phyloP scores from a whole-genome alignment of 2,888 invertebrate species.

The Nymphalis polychloros region DNA sequence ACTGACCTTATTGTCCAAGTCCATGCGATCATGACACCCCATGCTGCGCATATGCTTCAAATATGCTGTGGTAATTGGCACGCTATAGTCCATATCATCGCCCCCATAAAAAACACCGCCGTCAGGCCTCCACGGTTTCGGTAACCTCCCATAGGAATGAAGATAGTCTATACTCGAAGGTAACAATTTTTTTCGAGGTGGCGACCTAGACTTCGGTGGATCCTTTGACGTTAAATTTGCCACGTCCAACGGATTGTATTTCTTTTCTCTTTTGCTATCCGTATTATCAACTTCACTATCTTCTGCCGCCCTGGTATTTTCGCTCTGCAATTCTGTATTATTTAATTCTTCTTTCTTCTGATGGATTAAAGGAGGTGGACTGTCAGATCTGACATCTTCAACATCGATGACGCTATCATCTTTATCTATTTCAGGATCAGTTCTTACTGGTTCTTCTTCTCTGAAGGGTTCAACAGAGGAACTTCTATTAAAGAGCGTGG shows the following conservation, averaged over 20 bases:
- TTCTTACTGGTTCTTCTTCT: conserved; percentile 70
- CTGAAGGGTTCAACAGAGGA: conserved; percentile 64
- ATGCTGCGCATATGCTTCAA: conserved; percentile 91
- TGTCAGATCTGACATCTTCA: conserved; percentile 71
- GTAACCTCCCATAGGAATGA: conserved; percentile 71
- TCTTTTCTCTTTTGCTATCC: conserved; percentile 67
- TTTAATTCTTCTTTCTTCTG: conserved; percentile 47
- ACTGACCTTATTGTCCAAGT: conserved; percentile 70
- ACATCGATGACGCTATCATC: conserved; percentile 77
- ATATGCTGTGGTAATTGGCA: conserved; percentile 95
- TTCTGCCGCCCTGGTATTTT: conserved; percentile 61
- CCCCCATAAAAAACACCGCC: conserved; percentile 62
- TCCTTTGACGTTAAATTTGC: conserved; percentile 84
- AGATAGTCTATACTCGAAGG: conserved; percentile 58
- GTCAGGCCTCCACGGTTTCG: conserved; percentile 84
- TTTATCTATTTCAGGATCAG: conserved; percentile 77
- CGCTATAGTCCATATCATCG: conserved; percentile 88
- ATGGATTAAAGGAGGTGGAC: conserved; percentile 50
- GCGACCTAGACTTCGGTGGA: conserved; percentile 78
- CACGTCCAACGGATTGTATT: conserved; percentile 83
- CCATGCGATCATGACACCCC: conserved; percentile 70
- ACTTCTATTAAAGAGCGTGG: conserved; percentile 55
- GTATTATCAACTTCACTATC: conserved; percentile 59
- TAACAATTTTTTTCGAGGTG: conserved; percentile 77
- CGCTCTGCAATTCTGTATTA: conserved; percentile 48